These are phyloP conservation scores for Theretra japonica DNA, from an alignment of 2,888 invertebrate genomes.

Conservation along the genomic window DNA sequence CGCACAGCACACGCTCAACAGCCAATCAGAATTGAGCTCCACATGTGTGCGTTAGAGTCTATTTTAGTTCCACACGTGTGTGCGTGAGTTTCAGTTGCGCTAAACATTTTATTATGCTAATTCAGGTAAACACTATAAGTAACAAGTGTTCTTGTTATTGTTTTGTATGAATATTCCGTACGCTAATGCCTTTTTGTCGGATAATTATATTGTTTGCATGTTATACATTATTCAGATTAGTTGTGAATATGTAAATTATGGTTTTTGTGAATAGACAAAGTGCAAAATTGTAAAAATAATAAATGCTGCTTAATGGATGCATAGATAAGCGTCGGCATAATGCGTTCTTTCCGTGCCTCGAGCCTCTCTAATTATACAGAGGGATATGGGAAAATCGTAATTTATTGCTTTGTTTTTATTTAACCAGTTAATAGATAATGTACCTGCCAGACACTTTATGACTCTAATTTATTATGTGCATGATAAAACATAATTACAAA, in stretches of 20 bases:
- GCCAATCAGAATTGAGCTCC: conserved; percentile 44
- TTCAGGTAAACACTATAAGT: conserved; percentile 50
- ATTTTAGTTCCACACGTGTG: conserved; percentile 45
- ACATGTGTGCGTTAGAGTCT: conserved; percentile 35
- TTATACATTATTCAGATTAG: conserved; percentile 29
- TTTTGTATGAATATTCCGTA: conserved; percentile 26
- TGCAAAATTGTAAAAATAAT: conserved; percentile 16
- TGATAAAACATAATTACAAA: neutral
- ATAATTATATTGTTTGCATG: conserved; percentile 29
- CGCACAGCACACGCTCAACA: conserved; percentile 45
- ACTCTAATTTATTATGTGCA: neutral
- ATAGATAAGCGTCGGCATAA: conserved; percentile 3
- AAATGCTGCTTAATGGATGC: conserved; percentile 4
- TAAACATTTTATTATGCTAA: conserved; percentile 67
- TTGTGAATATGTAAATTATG: conserved; percentile 22
- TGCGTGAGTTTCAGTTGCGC: conserved; percentile 50
- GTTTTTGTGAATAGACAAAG: conserved; percentile 5
- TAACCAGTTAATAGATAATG: neutral
- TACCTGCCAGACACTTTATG: neutral
- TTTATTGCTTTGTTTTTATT: neutral
- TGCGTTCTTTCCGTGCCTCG: neutral
- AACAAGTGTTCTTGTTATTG: conserved; percentile 45
- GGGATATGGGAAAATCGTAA: neutral
- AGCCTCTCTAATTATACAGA: neutral
- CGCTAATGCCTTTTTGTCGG: conserved; percentile 21